Conservation (phyloP, 2,113 vertebrate species). For the Hucho hucho region DNA sequence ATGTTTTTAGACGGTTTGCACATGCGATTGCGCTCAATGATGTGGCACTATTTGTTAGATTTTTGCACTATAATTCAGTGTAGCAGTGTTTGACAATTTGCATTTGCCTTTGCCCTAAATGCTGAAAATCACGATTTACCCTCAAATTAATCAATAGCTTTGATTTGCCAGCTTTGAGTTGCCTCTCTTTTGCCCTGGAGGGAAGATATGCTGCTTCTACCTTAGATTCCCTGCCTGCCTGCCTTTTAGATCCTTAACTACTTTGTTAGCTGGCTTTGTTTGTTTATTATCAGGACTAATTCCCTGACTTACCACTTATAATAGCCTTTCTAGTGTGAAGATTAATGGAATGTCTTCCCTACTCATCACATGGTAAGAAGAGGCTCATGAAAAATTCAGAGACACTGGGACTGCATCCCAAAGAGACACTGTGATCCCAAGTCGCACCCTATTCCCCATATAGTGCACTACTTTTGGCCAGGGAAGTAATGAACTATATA, state of each 20-base stretch:
- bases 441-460: too few relatives aligned
- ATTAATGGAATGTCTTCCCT: conserved; percentile 59
- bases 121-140: neutral
- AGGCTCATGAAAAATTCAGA: conserved; percentile 4
- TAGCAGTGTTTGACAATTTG: neutral
- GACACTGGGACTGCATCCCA: neutral
- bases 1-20: too few relatives aligned
- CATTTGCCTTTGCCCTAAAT: neutral
- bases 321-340: conserved; percentile 68
- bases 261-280: conserved; percentile 53
- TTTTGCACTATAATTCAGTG: too few relatives aligned
- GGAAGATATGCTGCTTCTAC: neutral
- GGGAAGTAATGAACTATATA: too few relatives aligned
- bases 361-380: conserved; percentile 6
- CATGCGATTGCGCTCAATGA: too few relatives aligned
- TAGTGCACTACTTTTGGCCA: too few relatives aligned
- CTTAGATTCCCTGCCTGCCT: neutral
- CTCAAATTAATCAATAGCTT: neutral
- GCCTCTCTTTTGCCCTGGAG: neutral
- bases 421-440: too few relatives aligned
- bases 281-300: conserved; percentile 44
- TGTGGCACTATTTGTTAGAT: too few relatives aligned
- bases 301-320: conserved; percentile 48
- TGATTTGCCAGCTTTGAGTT: conserved; percentile 11
- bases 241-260: conserved; percentile 5